Evolutionary conservation across 30 jellyfish, hydroid and myxozoan genomes (phyloP).

Genomic region (Phacellophora camtschatica): DNA sequence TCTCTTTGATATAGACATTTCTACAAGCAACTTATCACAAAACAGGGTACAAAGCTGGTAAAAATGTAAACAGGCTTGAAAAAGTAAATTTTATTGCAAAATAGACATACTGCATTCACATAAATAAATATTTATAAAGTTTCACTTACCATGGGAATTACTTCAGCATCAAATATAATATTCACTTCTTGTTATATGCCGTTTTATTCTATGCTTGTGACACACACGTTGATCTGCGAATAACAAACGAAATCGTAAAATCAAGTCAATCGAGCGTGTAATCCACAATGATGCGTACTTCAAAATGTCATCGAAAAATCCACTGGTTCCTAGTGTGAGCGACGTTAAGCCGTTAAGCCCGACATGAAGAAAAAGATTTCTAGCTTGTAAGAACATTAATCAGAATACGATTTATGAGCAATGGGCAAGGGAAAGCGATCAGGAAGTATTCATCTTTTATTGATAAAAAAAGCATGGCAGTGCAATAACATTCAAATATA

Average conservation of each 20-base stretch:
- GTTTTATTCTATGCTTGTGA: too few species aligned
- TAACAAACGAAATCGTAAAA: background rate
- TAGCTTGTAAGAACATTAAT: slow-evolving; percentile 3
- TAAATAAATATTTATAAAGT: too few species aligned
- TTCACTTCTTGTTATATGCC: too few species aligned
- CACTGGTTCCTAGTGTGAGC: slow-evolving; percentile 2
- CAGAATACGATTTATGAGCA: slow-evolving; percentile 17
- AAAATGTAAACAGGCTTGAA: too few species aligned
- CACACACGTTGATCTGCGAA: background rate
- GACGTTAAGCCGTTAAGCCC: slow-evolving; percentile 32
- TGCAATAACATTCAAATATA: background rate
- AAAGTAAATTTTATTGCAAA: too few species aligned
- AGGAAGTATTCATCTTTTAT: slow-evolving; percentile 1
- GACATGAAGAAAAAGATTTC: slow-evolving; percentile 14
- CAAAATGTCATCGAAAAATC: background rate
- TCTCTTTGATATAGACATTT: too few species aligned
- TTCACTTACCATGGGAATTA: too few species aligned
- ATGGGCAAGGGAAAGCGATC: slow-evolving; percentile 30
- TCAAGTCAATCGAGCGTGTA: slow-evolving; percentile 4
- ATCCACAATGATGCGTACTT: slow-evolving; percentile 1
- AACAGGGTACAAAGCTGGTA: too few species aligned
- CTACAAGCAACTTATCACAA: too few species aligned
- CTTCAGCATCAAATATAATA: too few species aligned
- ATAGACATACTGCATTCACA: too few species aligned
- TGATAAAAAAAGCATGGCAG: background rate